Evolutionary conservation across 2,888 invertebrate species (phyloP).

Genomic region (Dicycla oo): DNA sequence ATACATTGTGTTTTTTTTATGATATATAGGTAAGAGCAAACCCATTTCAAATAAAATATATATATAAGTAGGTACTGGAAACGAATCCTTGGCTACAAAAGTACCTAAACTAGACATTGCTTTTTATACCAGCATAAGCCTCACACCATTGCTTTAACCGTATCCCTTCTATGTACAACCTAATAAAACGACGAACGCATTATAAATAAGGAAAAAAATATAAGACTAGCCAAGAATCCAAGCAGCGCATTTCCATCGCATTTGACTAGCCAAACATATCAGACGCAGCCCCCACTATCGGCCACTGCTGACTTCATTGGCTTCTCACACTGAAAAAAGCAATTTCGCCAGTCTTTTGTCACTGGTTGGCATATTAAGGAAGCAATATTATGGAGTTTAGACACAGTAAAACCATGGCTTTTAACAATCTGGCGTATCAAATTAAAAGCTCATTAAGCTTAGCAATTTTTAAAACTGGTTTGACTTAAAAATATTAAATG

Average conservation of each 20-base stretch:
- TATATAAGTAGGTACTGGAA: not conserved
- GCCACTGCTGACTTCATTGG: slow-evolving; percentile 81
- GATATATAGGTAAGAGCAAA: too few species aligned
- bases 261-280: slow-evolving; percentile 90
- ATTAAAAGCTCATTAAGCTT: slow-evolving; percentile 51
- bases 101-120: not conserved
- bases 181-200: slow-evolving; percentile 73
- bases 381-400: slow-evolving; percentile 89
- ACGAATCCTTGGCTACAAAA: not conserved
- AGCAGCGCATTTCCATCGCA: slow-evolving; percentile 86
- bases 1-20: too few species aligned
- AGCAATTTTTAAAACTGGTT: slow-evolving; percentile 14
- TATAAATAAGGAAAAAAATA: slow-evolving; percentile 59
- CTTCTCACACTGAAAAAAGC: slow-evolving; percentile 86
- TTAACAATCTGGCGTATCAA: slow-evolving; percentile 50
- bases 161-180: slow-evolving; percentile 5
- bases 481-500: slow-evolving; percentile 15
- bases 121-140: too few species aligned
- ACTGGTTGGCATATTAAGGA: slow-evolving; percentile 85
- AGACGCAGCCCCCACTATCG: slow-evolving; percentile 82
- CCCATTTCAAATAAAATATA: not conserved
- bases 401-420: slow-evolving; percentile 64
- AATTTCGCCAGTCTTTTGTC: slow-evolving; percentile 83
- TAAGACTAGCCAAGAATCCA: slow-evolving; percentile 72
- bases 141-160: not conserved